These are phyloP conservation scores for Criorhina ranunculi DNA, from an alignment of 2,888 invertebrate species.

Conservation along the genomic window DNA sequence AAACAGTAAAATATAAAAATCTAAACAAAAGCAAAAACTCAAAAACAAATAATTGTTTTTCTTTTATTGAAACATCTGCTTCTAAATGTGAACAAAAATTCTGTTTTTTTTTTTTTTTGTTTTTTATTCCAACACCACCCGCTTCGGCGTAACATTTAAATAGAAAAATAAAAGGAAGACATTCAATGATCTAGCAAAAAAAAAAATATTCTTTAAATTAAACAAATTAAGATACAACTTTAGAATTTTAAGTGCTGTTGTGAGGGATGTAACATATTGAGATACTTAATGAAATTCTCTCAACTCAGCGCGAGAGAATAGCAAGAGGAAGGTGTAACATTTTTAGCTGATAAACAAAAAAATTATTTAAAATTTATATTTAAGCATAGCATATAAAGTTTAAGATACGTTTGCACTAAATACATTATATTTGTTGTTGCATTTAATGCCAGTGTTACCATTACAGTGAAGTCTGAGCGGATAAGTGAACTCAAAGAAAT, in stretches of 20 bases:
- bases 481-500: not conserved
- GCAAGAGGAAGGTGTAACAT: slow-evolving; percentile 45
- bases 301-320: not conserved
- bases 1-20: slow-evolving; percentile 19
- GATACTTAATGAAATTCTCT: slow-evolving; percentile 29
- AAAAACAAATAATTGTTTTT: not conserved
- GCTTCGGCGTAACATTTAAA: not conserved
- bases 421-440: slow-evolving; percentile 69
- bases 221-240: slow-evolving; percentile 1
- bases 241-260: slow-evolving; percentile 19
- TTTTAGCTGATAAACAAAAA: slow-evolving; percentile 44
- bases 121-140: slow-evolving; percentile 11
- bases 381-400: slow-evolving; percentile 59
- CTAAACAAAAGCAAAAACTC: slow-evolving; percentile 5
- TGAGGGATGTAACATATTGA: slow-evolving; percentile 31
- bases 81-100: not conserved
- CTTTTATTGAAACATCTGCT: not conserved
- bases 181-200: slow-evolving; percentile 8
- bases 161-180: slow-evolving; percentile 1
- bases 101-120: not conserved
- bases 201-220: slow-evolving; percentile 22
- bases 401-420: slow-evolving; percentile 69
- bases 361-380: slow-evolving; percentile 56
- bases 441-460: slow-evolving; percentile 66
- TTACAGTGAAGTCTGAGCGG: slow-evolving; percentile 25